phyloP scores from a whole-genome alignment of 2,888 invertebrate species.

The Venustoraphidia nigricollis region DNA sequence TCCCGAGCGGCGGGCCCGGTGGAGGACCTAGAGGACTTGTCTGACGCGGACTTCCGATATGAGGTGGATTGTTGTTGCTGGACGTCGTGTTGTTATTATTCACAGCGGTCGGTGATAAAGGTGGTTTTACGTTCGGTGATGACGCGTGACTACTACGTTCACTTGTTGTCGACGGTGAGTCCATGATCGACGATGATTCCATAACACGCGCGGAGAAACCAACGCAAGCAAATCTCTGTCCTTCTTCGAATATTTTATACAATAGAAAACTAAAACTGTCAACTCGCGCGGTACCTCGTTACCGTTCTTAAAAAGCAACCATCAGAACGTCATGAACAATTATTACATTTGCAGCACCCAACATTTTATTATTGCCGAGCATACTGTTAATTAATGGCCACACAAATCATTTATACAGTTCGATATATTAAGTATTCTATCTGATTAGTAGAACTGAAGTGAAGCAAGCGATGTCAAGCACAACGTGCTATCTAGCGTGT shows the following conservation, averaged over 20 bases:
- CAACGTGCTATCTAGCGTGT: no score
- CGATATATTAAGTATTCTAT: no score
- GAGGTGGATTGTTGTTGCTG: constrained; percentile 23
- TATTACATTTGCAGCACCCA: neutral
- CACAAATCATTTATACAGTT: no score
- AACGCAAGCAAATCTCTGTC: constrained; percentile 3
- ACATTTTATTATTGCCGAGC: neutral
- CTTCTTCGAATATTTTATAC: no score
- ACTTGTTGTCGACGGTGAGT: constrained; percentile 34
- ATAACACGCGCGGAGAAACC: constrained; percentile 9
- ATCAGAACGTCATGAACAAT: neutral
- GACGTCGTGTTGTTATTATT: constrained; percentile 23
- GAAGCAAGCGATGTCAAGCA: no score
- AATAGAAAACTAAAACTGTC: no score
- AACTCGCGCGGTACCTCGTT: no score
- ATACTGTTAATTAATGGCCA: no score
- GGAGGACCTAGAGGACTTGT: constrained; percentile 30
- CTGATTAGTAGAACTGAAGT: no score
- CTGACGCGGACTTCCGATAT: constrained; percentile 28
- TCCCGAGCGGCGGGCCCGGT: constrained; percentile 30
- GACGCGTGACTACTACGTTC: constrained; percentile 41
- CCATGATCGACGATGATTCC: constrained; percentile 29
- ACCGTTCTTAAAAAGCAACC: no score
- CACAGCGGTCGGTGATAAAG: constrained; percentile 29
- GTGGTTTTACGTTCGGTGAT: constrained; percentile 27